Percentiles rank a stretch among this genome's conserved stretches.
These are phyloP conservation scores for Drosophila asahinai DNA, from an alignment of 1,140 invertebrate species.

Conservation along the genomic window DNA sequence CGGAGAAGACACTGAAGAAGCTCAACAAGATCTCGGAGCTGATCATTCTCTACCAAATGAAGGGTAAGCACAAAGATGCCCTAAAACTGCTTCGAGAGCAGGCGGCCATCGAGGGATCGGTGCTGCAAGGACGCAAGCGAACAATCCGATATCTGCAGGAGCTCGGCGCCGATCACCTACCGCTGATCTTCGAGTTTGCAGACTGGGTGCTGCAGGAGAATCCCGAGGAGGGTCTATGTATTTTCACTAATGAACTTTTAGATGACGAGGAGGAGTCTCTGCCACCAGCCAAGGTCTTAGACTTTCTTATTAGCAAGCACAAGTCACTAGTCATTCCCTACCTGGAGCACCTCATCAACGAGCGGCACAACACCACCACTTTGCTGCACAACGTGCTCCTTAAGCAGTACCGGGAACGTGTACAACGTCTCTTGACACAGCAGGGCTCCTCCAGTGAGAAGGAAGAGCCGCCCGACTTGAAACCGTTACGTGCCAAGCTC, in stretches of 20 bases:
- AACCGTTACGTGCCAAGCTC: constrained; percentile 88
- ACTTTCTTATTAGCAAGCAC: constrained; percentile 94
- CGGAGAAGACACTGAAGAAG: constrained; percentile 94
- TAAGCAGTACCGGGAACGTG: constrained; percentile 92
- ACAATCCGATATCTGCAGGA: constrained; percentile 97
- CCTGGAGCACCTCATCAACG: constrained; percentile 96
- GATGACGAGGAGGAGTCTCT: constrained; percentile 90
- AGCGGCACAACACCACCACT: constrained; percentile 94
- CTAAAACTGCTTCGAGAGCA: constrained; percentile 95
- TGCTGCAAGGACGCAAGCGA: constrained; percentile 91
- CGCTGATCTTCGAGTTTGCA: constrained; percentile 97
- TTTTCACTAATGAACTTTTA: constrained; percentile 96
- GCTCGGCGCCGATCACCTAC: constrained; percentile 93
- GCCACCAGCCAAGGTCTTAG: constrained; percentile 94
- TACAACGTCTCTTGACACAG: constrained; percentile 52
- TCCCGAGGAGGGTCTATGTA: constrained; percentile 96
- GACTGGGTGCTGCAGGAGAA: constrained; percentile 95
- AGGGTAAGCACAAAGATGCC: constrained; percentile 96
- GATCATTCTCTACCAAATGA: constrained; percentile 97
- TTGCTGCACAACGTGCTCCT: constrained; percentile 96
- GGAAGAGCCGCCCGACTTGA: constrained; percentile 28
- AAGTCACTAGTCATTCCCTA: constrained; percentile 95
- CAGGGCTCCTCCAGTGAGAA: constrained; percentile 36
- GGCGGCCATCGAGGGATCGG: constrained; percentile 89
- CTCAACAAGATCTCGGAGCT: constrained; percentile 96